Base-by-base conservation (phyloP, 2,113 vertebrate species). In the Speoplatyrhinus poulsoni region DNA sequence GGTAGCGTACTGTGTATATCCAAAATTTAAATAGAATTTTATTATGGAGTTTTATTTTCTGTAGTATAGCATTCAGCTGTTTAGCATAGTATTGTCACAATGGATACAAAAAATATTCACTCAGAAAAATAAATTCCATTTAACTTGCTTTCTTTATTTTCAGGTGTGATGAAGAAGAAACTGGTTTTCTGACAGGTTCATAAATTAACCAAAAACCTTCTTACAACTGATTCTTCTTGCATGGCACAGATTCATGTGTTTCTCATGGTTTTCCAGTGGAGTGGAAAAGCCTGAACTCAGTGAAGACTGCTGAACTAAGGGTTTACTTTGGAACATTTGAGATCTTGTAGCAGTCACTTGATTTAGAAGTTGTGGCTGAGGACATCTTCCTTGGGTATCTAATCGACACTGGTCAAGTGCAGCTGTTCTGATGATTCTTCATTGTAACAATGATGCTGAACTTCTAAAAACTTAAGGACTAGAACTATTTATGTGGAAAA, bases 81-180 rank as follows among this genome's bases (percentile, higher is more conserved):
- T 41, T 41, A 41, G 36, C 36, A 41, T 50, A 12, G 49, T 41
- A 41, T 41, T 41, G 6, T 41, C 36, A 41, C 3, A 8, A 6
- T 41, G 36, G 36, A 41, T 41, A 8, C 36, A 26, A 26, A 26
- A 26, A 26, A 26, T 26, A 41, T 41, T 41, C 36, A 41, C 0
- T 41, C 26, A 41, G 36, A 41, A 41, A 33, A 75, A 13, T 57
- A 4, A 10, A 65, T 9, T 52, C 17, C 67, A 6, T 58, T 0
- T 77, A 19, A 75, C 46, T n/a, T 63, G 6, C 58, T 6, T 80
- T 55, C 0, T 4, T 64, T 69, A n/a, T 79, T 87, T 86, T 60
- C 85, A 93, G 92, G 85, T 80, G 79, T 79, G 63, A 91, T 91
- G 89, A 93, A 90, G 83, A 94, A 93, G 85, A 94, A 93, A 72